Percentiles rank a stretch among this genome's conserved stretches.
Conservation (phyloP, 2,797 vertebrate genomes). For the Pantherophis alleghaniensis region DNA sequence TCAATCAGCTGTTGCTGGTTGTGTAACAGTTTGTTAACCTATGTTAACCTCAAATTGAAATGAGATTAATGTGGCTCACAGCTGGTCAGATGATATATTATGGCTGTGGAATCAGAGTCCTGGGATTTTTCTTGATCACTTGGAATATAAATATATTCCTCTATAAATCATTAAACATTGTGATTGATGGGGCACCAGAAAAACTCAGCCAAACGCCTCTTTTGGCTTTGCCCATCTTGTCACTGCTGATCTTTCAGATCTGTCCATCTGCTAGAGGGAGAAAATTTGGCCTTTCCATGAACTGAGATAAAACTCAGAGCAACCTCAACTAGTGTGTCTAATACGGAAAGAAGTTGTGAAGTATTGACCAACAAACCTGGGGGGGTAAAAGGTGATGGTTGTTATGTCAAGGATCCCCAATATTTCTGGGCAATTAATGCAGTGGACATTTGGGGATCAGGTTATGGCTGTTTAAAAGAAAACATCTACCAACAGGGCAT, state of each 20-base stretch:
- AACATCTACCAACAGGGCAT: background rate
- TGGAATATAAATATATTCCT: constrained; percentile 45
- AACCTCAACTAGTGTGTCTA: background rate
- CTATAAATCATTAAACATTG: constrained; percentile 42
- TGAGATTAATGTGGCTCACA: constrained; percentile 42
- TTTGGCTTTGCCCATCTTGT: background rate
- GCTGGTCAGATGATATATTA: background rate
- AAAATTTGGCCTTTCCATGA: background rate
- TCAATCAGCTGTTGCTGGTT: constrained; percentile 50
- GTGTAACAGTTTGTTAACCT: constrained; percentile 34
- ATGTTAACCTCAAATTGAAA: constrained; percentile 43
- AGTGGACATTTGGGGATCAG: background rate
- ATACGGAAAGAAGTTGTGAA: background rate
- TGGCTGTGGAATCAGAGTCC: constrained; percentile 20
- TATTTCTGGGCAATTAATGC: background rate
- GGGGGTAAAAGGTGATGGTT: background rate
- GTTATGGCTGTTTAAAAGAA: background rate
- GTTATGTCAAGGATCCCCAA: background rate
- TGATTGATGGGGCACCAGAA: background rate
- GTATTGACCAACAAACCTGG: background rate
- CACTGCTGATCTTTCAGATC: background rate
- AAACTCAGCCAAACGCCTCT: constrained; percentile 3
- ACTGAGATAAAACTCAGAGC: background rate
- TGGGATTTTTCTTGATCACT: constrained; percentile 43
- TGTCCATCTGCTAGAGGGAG: background rate